These are phyloP conservation scores for Apeltes quadracus DNA, from an alignment of 2,113 vertebrate genomes.

Conservation along the genomic window DNA sequence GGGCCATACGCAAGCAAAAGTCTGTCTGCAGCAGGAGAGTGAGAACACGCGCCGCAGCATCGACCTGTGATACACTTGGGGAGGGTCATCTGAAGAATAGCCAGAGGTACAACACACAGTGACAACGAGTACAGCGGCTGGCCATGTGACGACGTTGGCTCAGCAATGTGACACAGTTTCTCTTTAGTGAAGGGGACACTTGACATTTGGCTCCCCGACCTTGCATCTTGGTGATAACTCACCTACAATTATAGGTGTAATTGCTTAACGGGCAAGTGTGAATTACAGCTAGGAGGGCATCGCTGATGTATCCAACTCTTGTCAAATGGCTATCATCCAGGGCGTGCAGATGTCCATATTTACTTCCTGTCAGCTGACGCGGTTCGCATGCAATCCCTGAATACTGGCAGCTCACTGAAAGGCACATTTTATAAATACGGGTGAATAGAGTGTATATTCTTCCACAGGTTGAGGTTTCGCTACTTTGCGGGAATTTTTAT, in stretches of 20 bases:
- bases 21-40: slow-evolving; percentile 20
- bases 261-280: slow-evolving; percentile 51
- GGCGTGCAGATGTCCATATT: background rate
- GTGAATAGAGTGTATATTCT: background rate
- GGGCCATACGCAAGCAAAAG: too few relatives aligned
- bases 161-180: slow-evolving; percentile 59
- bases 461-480: background rate
- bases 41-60: slow-evolving; percentile 19
- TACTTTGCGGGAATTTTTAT: background rate
- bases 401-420: background rate
- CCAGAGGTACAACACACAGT: slow-evolving; percentile 18
- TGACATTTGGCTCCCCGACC: slow-evolving; percentile 63
- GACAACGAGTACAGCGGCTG: slow-evolving; percentile 43
- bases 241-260: slow-evolving; percentile 58
- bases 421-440: background rate
- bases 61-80: slow-evolving; percentile 3
- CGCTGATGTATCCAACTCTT: background rate
- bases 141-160: slow-evolving; percentile 21
- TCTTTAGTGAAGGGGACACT: slow-evolving; percentile 61
- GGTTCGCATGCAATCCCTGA: background rate
- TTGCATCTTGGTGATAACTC: slow-evolving; percentile 63
- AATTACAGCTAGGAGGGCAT: slow-evolving; percentile 8
- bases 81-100: slow-evolving; percentile 10
- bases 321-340: background rate
- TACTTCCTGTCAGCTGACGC: background rate